Conservation (phyloP, 2,888 invertebrate genomes). For the Acleris cristana region DNA sequence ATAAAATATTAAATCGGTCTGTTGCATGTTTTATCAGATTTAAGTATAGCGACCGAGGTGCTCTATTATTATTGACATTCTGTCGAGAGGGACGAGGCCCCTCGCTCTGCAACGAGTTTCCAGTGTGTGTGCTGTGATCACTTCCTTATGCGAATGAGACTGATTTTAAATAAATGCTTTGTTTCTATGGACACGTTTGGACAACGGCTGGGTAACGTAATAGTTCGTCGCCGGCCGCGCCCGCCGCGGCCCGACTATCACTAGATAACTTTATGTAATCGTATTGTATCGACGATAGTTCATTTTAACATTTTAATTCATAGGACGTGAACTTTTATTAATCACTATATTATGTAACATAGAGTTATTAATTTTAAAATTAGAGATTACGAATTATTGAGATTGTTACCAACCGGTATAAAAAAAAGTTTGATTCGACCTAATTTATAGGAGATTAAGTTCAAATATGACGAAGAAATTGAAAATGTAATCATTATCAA, state of each 20-base stretch:
- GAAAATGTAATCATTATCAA: conserved; percentile 50
- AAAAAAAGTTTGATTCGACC: conserved; percentile 59
- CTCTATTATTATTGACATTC: conserved; percentile 76
- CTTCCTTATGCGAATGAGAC: conserved; percentile 84
- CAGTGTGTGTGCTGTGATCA: conserved; percentile 82
- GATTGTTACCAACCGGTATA: conserved; percentile 81
- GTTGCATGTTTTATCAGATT: conserved; percentile 71
- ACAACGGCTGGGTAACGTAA: conserved; percentile 6
- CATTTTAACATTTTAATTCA: conserved; percentile 65
- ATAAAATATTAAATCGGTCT: conserved; percentile 59
- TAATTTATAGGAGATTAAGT: conserved; percentile 58
- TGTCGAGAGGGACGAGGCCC: conserved; percentile 73
- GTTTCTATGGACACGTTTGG: conserved; percentile 68
- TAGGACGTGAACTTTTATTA: conserved; percentile 74
- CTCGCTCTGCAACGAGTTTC: conserved; percentile 79
- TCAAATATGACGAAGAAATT: conserved; percentile 59
- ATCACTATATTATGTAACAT: conserved; percentile 73
- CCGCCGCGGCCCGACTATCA: conserved; percentile 41
- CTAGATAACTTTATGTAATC: conserved; percentile 57
- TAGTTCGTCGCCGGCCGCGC: conserved; percentile 30
- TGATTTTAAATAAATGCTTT: conserved; percentile 81
- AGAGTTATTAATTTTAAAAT: conserved; percentile 70
- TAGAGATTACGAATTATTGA: conserved; percentile 77
- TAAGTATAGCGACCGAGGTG: conserved; percentile 78
- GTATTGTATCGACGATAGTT: conserved; percentile 63